Percentiles rank a stretch among this genome's conserved stretches.
Evolutionary conservation across 2,888 invertebrate species (phyloP).

Genomic region (Cepaea hortensis): DNA sequence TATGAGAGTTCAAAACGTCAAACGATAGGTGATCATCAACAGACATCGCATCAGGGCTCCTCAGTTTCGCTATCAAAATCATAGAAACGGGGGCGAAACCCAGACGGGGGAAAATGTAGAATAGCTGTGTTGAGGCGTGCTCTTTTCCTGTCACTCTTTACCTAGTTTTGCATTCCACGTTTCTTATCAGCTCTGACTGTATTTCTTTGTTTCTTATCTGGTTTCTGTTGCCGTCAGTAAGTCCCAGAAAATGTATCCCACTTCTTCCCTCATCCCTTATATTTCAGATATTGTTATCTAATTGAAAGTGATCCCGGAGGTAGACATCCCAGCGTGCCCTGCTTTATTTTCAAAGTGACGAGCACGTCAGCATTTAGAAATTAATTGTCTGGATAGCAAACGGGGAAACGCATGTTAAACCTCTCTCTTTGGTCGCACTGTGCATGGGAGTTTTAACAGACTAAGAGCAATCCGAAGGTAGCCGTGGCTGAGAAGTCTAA

Average conservation of each 20-base stretch:
- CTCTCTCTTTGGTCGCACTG: too few relatives aligned
- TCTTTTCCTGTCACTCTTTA: constrained; percentile 25
- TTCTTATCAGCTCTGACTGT: constrained; percentile 17
- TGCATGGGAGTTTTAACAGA: too few relatives aligned
- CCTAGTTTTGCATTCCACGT: constrained; percentile 25
- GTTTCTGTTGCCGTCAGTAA: not conserved
- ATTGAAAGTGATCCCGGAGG: not conserved
- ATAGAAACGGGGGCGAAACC: constrained; percentile 3
- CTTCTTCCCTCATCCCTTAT: not conserved
- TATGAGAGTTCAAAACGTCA: constrained; percentile 46
- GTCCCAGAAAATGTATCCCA: not conserved
- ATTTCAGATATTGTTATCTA: not conserved
- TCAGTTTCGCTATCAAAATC: constrained; percentile 34
- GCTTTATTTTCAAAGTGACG: not conserved
- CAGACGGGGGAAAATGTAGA: constrained; percentile 25
- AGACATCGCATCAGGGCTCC: constrained; percentile 25
- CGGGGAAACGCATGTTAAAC: too few relatives aligned
- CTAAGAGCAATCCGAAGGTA: too few relatives aligned
- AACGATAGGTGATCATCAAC: constrained; percentile 35
- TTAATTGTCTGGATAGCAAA: too few relatives aligned
- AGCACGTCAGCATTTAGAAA: too few relatives aligned
- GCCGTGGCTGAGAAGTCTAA: too few relatives aligned
- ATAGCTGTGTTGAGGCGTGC: constrained; percentile 31
- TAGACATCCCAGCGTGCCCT: not conserved
- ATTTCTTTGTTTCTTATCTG: constrained; percentile 38